phyloP scores from a whole-genome alignment of 2,797 vertebrate genomes.

The Microchirus variegatus region DNA sequence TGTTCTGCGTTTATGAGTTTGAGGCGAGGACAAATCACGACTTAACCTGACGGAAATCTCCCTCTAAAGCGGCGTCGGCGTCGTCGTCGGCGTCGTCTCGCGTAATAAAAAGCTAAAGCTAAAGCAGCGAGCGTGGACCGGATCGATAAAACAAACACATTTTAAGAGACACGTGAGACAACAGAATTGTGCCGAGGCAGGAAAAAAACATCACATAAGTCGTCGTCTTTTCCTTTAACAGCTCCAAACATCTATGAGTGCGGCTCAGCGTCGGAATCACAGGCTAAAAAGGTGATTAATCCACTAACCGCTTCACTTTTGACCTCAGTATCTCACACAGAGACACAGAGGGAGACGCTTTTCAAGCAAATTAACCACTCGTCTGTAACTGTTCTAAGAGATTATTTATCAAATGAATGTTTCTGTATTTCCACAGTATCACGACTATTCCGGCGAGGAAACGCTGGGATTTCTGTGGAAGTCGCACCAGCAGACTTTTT shows the following conservation, averaged over 20 bases:
- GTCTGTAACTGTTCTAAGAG: too few species aligned
- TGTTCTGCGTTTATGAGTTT: too few species aligned
- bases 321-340: slow-evolving; percentile 30
- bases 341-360: slow-evolving; percentile 11
- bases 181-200: not conserved
- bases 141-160: too few species aligned
- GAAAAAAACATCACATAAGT: slow-evolving; percentile 3
- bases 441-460: slow-evolving; percentile 2
- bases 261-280: not conserved
- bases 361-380: too few species aligned
- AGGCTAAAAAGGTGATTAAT: too few species aligned
- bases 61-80: too few species aligned
- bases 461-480: slow-evolving; percentile 12
- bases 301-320: slow-evolving; percentile 38
- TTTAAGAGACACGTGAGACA: not conserved
- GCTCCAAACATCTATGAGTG: slow-evolving; percentile 43
- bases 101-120: too few species aligned
- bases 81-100: too few species aligned
- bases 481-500: not conserved
- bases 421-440: slow-evolving; percentile 28
- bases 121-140: too few species aligned
- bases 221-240: slow-evolving; percentile 18
- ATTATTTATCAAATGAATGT: slow-evolving; percentile 42
- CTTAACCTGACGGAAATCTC: too few species aligned
- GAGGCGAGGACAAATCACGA: too few species aligned